Percentiles rank a stretch among this genome's conserved stretches.
Evolutionary conservation across 2,113 vertebrate species (phyloP).

Genomic region (Tragelaphus scriptus): DNA sequence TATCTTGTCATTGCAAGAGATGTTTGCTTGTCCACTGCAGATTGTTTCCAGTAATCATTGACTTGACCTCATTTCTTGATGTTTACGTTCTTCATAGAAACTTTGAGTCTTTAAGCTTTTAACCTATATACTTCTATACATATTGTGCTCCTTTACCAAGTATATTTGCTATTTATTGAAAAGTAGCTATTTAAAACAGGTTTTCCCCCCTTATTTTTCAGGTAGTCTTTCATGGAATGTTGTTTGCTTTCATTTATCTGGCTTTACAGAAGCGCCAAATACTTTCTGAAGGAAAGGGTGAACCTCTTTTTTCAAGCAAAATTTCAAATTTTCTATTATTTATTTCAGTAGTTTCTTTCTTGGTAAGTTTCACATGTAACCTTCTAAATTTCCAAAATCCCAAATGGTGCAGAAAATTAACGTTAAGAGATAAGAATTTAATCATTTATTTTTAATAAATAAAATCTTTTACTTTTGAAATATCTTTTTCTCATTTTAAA

Average conservation of each 20-base stretch:
- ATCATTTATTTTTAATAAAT: background rate
- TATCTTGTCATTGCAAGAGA: background rate
- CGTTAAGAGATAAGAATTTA: background rate
- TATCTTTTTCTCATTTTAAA: background rate
- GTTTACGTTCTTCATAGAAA: background rate
- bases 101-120: background rate
- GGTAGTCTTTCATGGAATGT: constrained; percentile 96
- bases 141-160: background rate
- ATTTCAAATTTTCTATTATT: constrained; percentile 93
- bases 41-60: background rate
- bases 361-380: constrained; percentile 83
- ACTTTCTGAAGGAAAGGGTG: constrained; percentile 93
- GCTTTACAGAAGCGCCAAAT: constrained; percentile 90
- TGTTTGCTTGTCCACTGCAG: background rate
- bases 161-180: background rate
- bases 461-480: background rate
- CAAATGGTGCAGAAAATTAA: background rate
- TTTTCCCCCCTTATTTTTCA: constrained; percentile 66
- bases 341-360: constrained; percentile 89
- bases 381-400: background rate
- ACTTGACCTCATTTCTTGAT: background rate
- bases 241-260: constrained; percentile 96
- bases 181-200: constrained; percentile 23
- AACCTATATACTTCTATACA: background rate
- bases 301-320: constrained; percentile 89